Conservation (phyloP, 1,140 invertebrate species). For the Popillia japonica region DNA sequence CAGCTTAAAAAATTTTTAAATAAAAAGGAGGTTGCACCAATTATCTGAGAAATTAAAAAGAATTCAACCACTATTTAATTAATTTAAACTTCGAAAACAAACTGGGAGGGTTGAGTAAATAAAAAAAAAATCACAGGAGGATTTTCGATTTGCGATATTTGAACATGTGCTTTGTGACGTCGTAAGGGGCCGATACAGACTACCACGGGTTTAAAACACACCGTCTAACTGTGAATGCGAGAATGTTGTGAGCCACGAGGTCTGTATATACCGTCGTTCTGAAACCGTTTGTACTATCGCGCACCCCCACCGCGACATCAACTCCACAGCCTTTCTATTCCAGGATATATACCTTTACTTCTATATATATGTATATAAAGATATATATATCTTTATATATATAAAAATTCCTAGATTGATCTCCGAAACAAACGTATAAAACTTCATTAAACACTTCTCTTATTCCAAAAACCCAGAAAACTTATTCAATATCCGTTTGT, state of each 20-base stretch:
- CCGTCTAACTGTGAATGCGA: conserved; percentile 49
- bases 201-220: conserved; percentile 36
- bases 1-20: conserved; percentile 14
- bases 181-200: background rate
- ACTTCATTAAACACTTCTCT: conserved; percentile 39
- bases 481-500: conserved; percentile 40
- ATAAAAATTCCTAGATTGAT: conserved; percentile 42
- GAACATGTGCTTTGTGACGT: conserved; percentile 31
- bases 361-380: background rate
- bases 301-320: conserved; percentile 38
- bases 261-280: conserved; percentile 50
- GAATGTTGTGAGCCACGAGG: conserved; percentile 52
- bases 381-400: background rate
- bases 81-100: too few relatives aligned
- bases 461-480: conserved; percentile 26
- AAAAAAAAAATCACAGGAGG: background rate
- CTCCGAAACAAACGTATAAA: conserved; percentile 39
- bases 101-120: too few relatives aligned
- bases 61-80: too few relatives aligned
- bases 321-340: conserved; percentile 35
- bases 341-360: background rate
- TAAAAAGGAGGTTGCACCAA: background rate
- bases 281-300: too few relatives aligned
- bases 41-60: background rate
- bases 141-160: background rate